Evolutionary conservation across 1,140 invertebrate species (phyloP), one percentile per base, ranked within the genome.

Genomic region (Listronotus bonariensis): DNA sequence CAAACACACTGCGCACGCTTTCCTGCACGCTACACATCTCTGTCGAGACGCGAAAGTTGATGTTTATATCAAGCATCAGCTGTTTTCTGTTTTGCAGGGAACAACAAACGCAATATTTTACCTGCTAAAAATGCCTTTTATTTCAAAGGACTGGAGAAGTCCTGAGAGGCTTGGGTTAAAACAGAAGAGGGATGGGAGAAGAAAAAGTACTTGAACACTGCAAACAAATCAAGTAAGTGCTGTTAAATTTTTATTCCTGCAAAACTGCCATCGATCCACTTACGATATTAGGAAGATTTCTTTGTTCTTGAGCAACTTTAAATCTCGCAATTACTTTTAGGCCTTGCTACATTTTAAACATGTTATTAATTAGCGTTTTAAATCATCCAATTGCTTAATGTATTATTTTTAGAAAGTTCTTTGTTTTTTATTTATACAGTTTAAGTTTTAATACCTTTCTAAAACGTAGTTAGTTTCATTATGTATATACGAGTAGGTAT

Each of bases 161-260:
- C 95, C 95, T 41, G 97, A 36, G 96, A 99, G 80, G 91, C 92
- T 75, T 99, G 97, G 97, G 94, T 99, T 14, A 96, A 97, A 83
- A 98, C 95, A 34, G 88, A 93, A 69, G 93, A 96, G 80, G 95
- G 96, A 59, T 97, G 95, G 95, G 94, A 97, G 80, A 91, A 92
- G 80, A 92, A 93, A 97, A 97, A 83, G 91, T 96, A 57, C 83
- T 96, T 42, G 91, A 92, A 79, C 92, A 77, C 68, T 74, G 72
- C 69, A 76, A 74, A 68, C 54, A 69, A 46, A 64, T 77, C 56
- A 72, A 72, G 76, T 78, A 68, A 77, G 76, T 76, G 32, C 41
- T 48, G 48, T 59, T 60, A 61, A 60, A 57, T 64, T 45, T 38
- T 53, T 65, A 53, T 55, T 58, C 40, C 18, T 48, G 26, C 18